phyloP scores from a whole-genome alignment of 2,888 invertebrate species.

The Dryobotodes eremita region DNA sequence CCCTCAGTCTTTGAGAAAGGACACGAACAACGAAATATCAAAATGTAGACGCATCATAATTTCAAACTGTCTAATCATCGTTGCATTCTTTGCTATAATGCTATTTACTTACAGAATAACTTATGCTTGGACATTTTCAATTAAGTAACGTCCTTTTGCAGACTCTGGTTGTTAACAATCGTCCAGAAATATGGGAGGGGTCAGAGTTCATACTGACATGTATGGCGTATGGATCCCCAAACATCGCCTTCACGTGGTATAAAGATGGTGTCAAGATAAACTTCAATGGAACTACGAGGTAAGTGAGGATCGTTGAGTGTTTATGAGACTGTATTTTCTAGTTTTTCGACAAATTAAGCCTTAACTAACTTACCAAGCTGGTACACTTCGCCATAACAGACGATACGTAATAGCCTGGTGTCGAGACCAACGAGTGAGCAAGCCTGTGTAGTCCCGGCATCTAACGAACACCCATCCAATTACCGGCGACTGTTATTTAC shows the following conservation, averaged over 20 bases:
- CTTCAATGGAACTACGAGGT: slow-evolving; percentile 93
- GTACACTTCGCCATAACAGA: neutral
- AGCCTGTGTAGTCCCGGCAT: slow-evolving; percentile 25
- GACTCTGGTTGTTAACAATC: slow-evolving; percentile 84
- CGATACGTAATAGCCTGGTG: neutral
- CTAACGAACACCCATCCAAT: slow-evolving; percentile 54
- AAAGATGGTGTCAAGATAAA: slow-evolving; percentile 95
- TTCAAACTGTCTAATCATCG: no score
- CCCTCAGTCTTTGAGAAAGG: no score
- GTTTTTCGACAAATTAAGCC: neutral
- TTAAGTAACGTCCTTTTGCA: slow-evolving; percentile 58
- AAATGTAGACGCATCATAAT: no score
- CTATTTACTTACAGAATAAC: no score
- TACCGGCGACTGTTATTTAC: slow-evolving; percentile 54
- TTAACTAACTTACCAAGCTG: neutral
- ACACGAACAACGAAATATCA: no score
- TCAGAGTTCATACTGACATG: slow-evolving; percentile 95
- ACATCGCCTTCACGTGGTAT: slow-evolving; percentile 95
- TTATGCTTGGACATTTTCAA: no score
- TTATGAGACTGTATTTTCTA: neutral
- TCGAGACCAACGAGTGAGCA: slow-evolving; percentile 4
- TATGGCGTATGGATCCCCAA: slow-evolving; percentile 94
- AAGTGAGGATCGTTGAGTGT: slow-evolving; percentile 62
- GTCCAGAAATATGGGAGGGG: slow-evolving; percentile 92
- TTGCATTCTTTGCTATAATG: no score